phyloP scores from a whole-genome alignment of 1,140 invertebrate species.

The Diorhabda carinulata region DNA sequence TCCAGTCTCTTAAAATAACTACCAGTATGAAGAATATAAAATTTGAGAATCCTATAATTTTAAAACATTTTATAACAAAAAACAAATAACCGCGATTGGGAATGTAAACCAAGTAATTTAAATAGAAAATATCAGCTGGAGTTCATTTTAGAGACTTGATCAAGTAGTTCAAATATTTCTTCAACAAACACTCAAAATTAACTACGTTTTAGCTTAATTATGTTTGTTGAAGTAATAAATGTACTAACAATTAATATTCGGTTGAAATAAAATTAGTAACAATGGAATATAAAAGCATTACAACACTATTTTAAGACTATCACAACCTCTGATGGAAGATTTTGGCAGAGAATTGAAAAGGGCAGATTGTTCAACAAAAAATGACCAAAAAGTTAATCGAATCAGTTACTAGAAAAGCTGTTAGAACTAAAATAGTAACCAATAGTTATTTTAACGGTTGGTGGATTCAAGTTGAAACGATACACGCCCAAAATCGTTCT shows the following conservation, averaged over 20 bases:
- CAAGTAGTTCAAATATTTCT: too few species aligned
- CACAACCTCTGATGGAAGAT: slow-evolving; percentile 48
- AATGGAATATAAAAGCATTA: slow-evolving; percentile 27
- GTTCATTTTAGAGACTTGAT: too few species aligned
- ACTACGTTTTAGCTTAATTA: too few species aligned
- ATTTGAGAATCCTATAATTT: too few species aligned
- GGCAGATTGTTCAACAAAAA: neutral
- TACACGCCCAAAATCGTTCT: neutral
- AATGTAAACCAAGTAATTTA: too few species aligned
- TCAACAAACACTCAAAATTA: too few species aligned
- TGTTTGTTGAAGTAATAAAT: too few species aligned
- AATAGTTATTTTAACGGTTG: neutral
- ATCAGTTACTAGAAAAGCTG: neutral
- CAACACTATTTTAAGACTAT: slow-evolving; percentile 33
- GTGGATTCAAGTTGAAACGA: neutral
- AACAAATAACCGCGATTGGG: too few species aligned
- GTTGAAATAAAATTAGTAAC: neutral
- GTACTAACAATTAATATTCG: too few species aligned
- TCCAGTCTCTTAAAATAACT: neutral
- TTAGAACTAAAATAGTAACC: neutral
- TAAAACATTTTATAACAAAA: too few species aligned
- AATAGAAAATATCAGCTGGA: too few species aligned
- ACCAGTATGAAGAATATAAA: too few species aligned
- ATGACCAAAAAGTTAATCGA: neutral
- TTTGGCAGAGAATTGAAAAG: slow-evolving; percentile 41